Conservation (phyloP, 2,888 invertebrate species). For the Cantharis flavilabris region DNA sequence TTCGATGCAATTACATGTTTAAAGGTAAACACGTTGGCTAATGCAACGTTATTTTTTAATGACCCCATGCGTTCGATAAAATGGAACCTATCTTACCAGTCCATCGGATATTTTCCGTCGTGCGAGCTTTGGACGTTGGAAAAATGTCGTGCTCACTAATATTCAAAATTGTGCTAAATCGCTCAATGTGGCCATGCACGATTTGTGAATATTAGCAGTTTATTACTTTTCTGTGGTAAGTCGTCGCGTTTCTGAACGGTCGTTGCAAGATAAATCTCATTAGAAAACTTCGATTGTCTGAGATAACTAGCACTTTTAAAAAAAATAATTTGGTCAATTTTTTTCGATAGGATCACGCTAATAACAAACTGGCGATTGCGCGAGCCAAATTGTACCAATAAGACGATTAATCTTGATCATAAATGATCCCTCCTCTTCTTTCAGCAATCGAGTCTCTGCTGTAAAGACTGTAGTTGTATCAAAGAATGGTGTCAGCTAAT, state of each 20-base stretch:
- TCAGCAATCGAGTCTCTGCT: too few species aligned
- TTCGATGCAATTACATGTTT: neutral
- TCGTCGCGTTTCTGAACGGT: neutral
- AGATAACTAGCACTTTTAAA: neutral
- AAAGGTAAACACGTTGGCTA: neutral
- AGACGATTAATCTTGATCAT: too few species aligned
- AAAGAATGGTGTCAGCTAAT: too few species aligned
- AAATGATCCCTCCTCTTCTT: too few species aligned
- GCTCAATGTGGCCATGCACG: neutral
- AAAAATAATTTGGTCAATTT: neutral
- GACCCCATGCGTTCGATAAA: neutral
- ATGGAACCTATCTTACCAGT: neutral
- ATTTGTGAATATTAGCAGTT: neutral
- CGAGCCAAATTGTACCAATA: too few species aligned
- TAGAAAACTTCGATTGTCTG: neutral
- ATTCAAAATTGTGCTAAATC: neutral
- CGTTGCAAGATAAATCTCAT: neutral
- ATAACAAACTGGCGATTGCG: too few species aligned
- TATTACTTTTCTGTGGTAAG: neutral
- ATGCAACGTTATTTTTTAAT: neutral
- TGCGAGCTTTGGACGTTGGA: neutral
- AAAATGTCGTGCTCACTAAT: neutral
- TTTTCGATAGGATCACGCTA: too few species aligned
- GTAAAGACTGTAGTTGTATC: too few species aligned
- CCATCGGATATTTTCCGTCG: neutral